phyloP scores from a whole-genome alignment of 2,113 vertebrate species.

The Myrmophylax atrothorax region DNA sequence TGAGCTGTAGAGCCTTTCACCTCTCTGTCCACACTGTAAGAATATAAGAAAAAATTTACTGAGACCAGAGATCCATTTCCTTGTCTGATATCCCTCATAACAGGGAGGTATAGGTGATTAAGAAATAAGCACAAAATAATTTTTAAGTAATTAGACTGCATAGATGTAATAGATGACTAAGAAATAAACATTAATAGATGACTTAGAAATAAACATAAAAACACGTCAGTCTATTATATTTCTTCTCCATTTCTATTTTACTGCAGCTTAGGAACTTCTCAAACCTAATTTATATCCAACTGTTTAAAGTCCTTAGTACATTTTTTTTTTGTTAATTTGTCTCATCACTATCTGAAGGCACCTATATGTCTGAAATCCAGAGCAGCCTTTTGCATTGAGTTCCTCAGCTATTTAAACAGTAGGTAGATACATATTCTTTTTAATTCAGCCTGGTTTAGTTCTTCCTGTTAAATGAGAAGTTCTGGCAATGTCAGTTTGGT shows the following conservation, averaged over 20 bases:
- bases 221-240: neutral
- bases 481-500: neutral
- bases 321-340: neutral
- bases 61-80: neutral
- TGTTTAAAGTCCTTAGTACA: neutral
- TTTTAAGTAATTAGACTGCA: neutral
- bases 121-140: neutral
- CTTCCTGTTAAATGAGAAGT: neutral
- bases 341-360: neutral
- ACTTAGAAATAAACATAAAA: neutral
- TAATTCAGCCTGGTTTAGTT: neutral
- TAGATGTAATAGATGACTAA: neutral
- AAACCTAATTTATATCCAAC: neutral
- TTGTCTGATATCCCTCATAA: neutral
- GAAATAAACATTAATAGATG: neutral
- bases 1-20: neutral
- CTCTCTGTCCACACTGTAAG: neutral
- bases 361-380: neutral
- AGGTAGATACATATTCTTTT: neutral
- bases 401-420: neutral
- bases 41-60: neutral
- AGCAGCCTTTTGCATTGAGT: neutral
- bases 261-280: neutral
- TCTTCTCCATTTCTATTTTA: neutral
- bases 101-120: neutral